Base-by-base conservation (phyloP, 64 coral and sea anemone species). In the Montipora cactus region DNA sequence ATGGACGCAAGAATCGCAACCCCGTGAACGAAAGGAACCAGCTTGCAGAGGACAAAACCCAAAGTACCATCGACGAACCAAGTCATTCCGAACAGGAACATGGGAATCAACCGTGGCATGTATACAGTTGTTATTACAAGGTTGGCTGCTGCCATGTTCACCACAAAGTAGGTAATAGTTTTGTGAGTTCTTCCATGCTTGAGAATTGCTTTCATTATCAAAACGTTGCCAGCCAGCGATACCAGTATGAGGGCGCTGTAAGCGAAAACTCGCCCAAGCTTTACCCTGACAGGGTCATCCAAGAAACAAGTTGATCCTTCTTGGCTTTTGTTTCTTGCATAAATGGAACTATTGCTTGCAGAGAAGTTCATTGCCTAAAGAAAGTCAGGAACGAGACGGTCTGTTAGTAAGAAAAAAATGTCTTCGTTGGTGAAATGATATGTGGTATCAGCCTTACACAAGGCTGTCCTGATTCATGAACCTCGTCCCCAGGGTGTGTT, bases 21-120 rank as follows among this genome's bases (percentile, higher is more conserved):
- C 0, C 13, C 44, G n/a, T 86, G 82, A 51, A 86, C 64, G 44
- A 72, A 86, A 47, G 82, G 82, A 86, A 23, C 64, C 4, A 50
- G 49, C 11, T 86, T 86, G 46, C 82, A 86, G 2, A 86, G n/a
- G 11, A 11, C 82, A 22, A 71, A 86, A 50, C 82, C 82, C 0
- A 67, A 23, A 5, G 46, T 47, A 5, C 82, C 82, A 21, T 71
- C 61, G 0, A 86, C 47, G 8, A 86, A 64, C 82, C 82, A 86
- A 2, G 7, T 46, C 1, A 15, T 12, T 3, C 82, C 82, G 0
- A 86, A 22, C 18, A 86, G 28, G 8, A 49, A 86, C 82, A 86
- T 86, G 2, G 82, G 82, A 12, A 86, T 86, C 20, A 86, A 70
- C 18, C 82, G 48, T 37, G 82, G 82, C 82, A 86, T 86, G 18